Evolutionary conservation across 2,113 vertebrate genomes (phyloP), one percentile per base, ranked within the genome.

Genomic region (Psammodynastes pulverulentus): DNA sequence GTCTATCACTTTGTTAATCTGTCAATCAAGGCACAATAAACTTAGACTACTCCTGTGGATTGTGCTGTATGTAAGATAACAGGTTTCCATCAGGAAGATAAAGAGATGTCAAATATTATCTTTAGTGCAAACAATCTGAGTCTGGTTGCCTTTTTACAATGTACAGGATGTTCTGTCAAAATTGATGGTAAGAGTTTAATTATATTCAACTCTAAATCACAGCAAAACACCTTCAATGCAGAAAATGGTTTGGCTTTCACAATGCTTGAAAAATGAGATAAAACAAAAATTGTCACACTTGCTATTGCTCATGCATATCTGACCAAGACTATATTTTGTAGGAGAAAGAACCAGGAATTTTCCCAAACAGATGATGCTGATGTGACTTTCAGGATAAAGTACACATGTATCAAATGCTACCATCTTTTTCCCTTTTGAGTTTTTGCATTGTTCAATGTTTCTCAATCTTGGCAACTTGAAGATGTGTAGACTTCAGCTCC

Each of bases 71-170:
- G 4, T 48, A 43, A 91, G 56, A 90, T 19, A 94, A 48, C 17
- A 93, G 24, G 19, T 15, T 96, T 94, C 92, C 87, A 94, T 94
- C 56, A 91, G 93, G 92, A 95, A 93, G 48, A 86, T 72, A 92
- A 91, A 95, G 0, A 3, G 21, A 58, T 91, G 52, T 86, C 90
- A 94, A 92, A 49, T n/a, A 91, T 39, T 94, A 86, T 90, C 12
- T 53, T 86, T 24, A 48, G 4, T 21, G 87, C 19, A 48, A 87
- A 90, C 4, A 0, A 48, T 15, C 62, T 88, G 48, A 94, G 21
- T 62, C 15, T 7, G 9, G 43, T 93, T 58, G 46, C 34, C 1
- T 45, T 21, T 79, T 19, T 91, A 89, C 85, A 24, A 10, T 92
- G 88, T 92, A 79, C 92, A 23, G 79, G 89, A 84, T 90, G 91